phyloP scores from a whole-genome alignment of 2,888 invertebrate species.

The Spialia ferax region DNA sequence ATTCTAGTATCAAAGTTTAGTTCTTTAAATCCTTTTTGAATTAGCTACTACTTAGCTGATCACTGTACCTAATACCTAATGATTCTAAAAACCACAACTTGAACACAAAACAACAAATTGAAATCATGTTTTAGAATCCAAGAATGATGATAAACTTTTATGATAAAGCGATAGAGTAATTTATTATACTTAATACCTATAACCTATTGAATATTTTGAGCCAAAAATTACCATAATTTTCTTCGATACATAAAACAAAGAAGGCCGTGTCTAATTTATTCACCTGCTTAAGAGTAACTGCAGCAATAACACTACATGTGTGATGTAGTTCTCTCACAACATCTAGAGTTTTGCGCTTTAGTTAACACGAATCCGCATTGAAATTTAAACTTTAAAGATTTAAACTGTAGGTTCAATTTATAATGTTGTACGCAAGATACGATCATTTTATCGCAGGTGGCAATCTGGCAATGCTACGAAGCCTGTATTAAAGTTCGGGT shows the following conservation, averaged over 20 bases:
- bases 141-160: too few relatives aligned
- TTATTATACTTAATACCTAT: background rate
- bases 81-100: too few relatives aligned
- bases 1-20: too few relatives aligned
- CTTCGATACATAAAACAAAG: slow-evolving; percentile 18
- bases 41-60: too few relatives aligned
- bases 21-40: too few relatives aligned
- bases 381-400: slow-evolving; percentile 46
- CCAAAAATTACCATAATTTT: background rate
- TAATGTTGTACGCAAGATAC: slow-evolving; percentile 53
- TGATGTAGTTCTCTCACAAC: slow-evolving; percentile 57
- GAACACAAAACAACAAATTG: too few relatives aligned
- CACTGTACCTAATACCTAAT: too few relatives aligned
- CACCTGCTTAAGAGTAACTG: slow-evolving; percentile 56
- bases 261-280: slow-evolving; percentile 48
- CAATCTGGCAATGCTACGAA: slow-evolving; percentile 48
- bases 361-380: slow-evolving; percentile 49
- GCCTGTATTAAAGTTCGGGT: slow-evolving; percentile 41
- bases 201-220: background rate
- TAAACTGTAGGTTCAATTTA: slow-evolving; percentile 50
- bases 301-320: slow-evolving; percentile 50
- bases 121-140: too few relatives aligned
- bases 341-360: slow-evolving; percentile 61
- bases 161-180: too few relatives aligned
- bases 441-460: slow-evolving; percentile 67